These are phyloP conservation scores for Cairina moschata DNA, from an alignment of 2,113 vertebrate genomes.

Conservation along the genomic window DNA sequence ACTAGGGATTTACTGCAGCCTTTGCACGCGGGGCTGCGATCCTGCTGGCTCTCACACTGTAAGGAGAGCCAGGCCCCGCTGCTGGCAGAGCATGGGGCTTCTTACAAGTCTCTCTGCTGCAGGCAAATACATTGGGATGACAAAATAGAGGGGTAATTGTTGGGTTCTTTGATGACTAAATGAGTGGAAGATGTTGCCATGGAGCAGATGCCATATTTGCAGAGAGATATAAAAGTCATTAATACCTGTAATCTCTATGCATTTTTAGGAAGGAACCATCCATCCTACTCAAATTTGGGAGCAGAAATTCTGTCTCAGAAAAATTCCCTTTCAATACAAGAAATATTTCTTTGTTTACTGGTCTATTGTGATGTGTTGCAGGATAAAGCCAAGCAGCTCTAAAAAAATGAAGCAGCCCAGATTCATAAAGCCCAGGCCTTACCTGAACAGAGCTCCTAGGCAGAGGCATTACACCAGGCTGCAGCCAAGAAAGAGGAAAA, in stretches of 20 bases:
- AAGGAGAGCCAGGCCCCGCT: not conserved
- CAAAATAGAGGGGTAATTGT: not conserved
- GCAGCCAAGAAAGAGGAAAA: not conserved
- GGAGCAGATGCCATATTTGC: not conserved
- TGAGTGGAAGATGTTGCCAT: not conserved
- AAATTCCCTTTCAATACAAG: not conserved
- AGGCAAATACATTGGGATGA: not conserved
- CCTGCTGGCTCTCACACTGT: not conserved
- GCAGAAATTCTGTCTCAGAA: not conserved
- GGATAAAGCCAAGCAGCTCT: not conserved
- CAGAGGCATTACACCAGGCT: accelerated
- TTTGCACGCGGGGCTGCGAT: not conserved
- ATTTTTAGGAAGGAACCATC: not conserved
- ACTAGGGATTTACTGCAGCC: not conserved
- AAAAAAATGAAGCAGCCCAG: not conserved
- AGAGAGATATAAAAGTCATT: not conserved
- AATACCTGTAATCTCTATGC: not conserved
- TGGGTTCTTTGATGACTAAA: not conserved
- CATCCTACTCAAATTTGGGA: not conserved
- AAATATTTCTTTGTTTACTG: not conserved
- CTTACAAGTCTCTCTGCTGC: not conserved
- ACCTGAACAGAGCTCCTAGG: not conserved
- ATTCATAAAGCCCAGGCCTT: not conserved
- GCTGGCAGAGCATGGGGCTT: accelerated
- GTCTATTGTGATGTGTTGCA: not conserved